Evolutionary conservation across 2,113 vertebrate genomes (phyloP).

Genomic region (Notothenia coriiceps): DNA sequence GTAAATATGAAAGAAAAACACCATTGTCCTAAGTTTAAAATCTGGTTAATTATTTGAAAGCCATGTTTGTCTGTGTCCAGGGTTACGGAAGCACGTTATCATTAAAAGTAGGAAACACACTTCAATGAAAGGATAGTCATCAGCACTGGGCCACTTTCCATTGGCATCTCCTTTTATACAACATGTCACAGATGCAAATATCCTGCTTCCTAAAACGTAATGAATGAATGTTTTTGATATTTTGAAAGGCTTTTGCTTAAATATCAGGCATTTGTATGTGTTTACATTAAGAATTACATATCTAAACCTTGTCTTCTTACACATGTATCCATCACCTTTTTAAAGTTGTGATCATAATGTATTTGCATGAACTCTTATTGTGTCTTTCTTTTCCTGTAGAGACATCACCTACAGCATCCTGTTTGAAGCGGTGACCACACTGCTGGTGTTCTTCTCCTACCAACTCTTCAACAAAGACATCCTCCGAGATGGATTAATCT

Average conservation of each 20-base stretch:
- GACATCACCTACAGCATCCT: conserved; percentile 98
- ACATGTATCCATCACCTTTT: neutral
- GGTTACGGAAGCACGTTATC: conserved; percentile 1
- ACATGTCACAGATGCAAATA: neutral
- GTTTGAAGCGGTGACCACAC: conserved; percentile 93
- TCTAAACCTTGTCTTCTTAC: neutral
- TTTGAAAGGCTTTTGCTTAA: too few species aligned
- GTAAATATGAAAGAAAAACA: neutral
- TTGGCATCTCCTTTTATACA: too few species aligned
- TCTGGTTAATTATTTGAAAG: neutral
- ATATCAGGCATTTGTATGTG: neutral
- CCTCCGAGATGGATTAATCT: conserved; percentile 89
- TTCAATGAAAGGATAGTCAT: neutral
- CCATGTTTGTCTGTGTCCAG: neutral
- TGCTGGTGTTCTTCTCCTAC: conserved; percentile 94
- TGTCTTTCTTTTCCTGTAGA: conserved; percentile 74
- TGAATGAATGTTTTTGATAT: too few species aligned
- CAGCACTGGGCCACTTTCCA: neutral
- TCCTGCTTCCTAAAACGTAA: neutral
- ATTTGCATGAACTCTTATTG: neutral
- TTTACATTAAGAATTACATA: neutral
- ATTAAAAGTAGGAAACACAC: neutral
- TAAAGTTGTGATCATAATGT: neutral
- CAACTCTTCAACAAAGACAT: conserved; percentile 97
- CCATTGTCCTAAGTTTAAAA: neutral